These are phyloP conservation scores for Ceratitis capitata DNA, from an alignment of 1,140 invertebrate genomes.

Conservation along the genomic window DNA sequence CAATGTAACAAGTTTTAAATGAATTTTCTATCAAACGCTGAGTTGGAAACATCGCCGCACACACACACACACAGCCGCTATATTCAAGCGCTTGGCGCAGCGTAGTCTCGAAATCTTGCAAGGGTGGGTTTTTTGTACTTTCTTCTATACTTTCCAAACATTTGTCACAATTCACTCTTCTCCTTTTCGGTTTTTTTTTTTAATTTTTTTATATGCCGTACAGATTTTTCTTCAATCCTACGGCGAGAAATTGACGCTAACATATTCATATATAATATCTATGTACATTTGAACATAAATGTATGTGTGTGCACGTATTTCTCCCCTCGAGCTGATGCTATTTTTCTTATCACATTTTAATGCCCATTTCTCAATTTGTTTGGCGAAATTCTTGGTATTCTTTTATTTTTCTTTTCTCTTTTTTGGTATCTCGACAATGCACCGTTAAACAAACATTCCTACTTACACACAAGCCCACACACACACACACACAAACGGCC, in stretches of 20 bases:
- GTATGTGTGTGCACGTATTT: not conserved
- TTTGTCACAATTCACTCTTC: not conserved
- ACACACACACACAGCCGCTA: not conserved
- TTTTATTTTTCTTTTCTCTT: no score
- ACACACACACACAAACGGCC: not conserved
- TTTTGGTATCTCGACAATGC: not conserved
- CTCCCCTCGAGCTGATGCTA: not conserved
- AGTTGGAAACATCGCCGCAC: not conserved
- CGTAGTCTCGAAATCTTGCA: not conserved
- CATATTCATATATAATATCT: no score
- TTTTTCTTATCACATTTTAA: conserved; percentile 33
- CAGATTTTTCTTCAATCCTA: not conserved
- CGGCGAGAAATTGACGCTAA: no score
- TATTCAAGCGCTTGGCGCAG: not conserved
- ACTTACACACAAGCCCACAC: not conserved
- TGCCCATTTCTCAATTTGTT: conserved; percentile 22
- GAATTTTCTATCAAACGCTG: not conserved
- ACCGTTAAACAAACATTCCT: not conserved
- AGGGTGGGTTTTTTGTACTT: not conserved
- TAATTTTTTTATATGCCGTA: no score
- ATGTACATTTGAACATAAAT: no score
- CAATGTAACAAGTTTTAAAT: not conserved
- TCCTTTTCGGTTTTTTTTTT: not conserved
- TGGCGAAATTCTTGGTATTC: not conserved
- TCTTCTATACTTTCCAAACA: not conserved